Evolutionary conservation across 2,888 invertebrate species (phyloP).

Genomic region (Nudaria mundana): DNA sequence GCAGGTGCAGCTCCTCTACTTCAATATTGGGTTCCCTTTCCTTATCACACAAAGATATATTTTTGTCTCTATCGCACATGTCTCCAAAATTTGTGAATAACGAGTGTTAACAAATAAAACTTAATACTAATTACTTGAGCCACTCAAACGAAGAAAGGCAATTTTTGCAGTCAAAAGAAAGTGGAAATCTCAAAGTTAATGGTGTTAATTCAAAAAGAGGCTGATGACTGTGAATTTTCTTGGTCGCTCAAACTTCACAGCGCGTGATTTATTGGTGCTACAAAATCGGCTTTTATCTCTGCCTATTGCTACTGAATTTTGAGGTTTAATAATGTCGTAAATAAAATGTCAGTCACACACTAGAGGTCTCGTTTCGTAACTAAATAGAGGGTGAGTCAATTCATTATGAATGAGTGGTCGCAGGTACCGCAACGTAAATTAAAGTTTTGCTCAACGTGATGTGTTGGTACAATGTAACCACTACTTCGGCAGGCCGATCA

Average conservation of each 20-base stretch:
- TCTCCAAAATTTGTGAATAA: constrained; percentile 74
- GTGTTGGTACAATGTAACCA: constrained; percentile 59
- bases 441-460: constrained; percentile 69
- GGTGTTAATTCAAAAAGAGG: constrained; percentile 80
- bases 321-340: constrained; percentile 41
- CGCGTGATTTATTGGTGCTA: constrained; percentile 70
- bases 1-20: constrained; percentile 75
- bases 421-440: constrained; percentile 69
- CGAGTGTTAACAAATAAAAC: constrained; percentile 81
- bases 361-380: constrained; percentile 47
- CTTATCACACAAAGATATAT: constrained; percentile 41
- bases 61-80: constrained; percentile 48
- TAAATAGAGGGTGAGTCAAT: constrained; percentile 63
- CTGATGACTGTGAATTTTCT: constrained; percentile 78
- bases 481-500: constrained; percentile 67
- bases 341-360: constrained; percentile 68
- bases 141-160: constrained; percentile 74
- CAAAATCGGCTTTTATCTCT: constrained; percentile 38
- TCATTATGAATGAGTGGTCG: constrained; percentile 67
- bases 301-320: constrained; percentile 26
- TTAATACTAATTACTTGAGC: constrained; percentile 78
- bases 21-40: constrained; percentile 57
- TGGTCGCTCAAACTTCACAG: constrained; percentile 53
- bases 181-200: constrained; percentile 77
- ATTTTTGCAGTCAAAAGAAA: constrained; percentile 77